Evolutionary conservation across 2,113 vertebrate species (phyloP), one percentile per base, ranked within the genome.

Genomic region (Erythrocercus mccallii): DNA sequence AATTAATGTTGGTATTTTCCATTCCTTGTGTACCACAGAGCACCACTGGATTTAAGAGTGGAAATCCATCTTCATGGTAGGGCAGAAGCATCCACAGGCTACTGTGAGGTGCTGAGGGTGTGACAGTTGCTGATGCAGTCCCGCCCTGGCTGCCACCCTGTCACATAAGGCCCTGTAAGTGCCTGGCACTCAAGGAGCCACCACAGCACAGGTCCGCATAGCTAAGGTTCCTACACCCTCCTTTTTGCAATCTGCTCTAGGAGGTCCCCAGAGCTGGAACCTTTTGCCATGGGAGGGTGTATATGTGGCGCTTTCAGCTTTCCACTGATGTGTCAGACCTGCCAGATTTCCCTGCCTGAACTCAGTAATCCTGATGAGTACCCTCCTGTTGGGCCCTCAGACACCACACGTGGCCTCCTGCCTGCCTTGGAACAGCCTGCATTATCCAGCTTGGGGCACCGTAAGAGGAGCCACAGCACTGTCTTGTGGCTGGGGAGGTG

Each of bases 111-210:
- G 24, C 56, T 23, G 22, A 44, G 48, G 16, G 8, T 53, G 22
- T 22, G 27, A 28, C 3, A 1, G 20, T 1, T 44, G 27, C 37
- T 0, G 0, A 8, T 6, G 12, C 12, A 5, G 25, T n/a, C 87
- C 65, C 0, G 0, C n/a, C 19, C n/a, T 18, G 21, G 10, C 53
- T 57, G 70, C 11, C 19, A 60, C 16, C 20, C 18, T 28, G 22
- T 58, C 6, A 2, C 44, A 31, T 1, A 1, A 54, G 40, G 8
- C 16, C 11, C 28, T 72, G 12, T 9, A 54, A 62, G 6, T 2
- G 7, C 22, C 8, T 15, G 31, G n/a, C 6, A 19, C n/a, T 25
- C 21, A 42, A 45, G 50, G 35, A 65, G 5, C 23, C n/a, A 31
- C 16, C 30, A 37, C 2, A 3, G 47, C 23, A 21, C 20, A 53